Percentiles rank a stretch among this genome's conserved stretches.
Evolutionary conservation across 2,113 vertebrate genomes (phyloP).

Genomic region (Bothrops jararaca): DNA sequence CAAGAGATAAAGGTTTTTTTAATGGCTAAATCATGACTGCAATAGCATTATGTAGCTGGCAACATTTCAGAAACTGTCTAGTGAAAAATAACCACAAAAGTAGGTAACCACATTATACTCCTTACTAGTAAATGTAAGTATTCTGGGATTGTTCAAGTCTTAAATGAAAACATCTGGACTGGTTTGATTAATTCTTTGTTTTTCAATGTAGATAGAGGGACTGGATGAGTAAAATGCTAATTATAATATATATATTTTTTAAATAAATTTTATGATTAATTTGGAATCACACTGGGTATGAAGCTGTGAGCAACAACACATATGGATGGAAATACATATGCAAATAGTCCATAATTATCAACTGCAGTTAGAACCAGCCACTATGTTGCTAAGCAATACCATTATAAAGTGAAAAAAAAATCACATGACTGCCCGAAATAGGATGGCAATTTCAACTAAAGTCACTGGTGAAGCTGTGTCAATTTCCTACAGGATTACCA

Average conservation of each 20-base stretch:
- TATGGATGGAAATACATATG: background rate
- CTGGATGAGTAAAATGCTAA: background rate
- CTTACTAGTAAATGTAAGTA: background rate
- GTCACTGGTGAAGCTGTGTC: background rate
- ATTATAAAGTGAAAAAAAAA: background rate
- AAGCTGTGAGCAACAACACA: background rate
- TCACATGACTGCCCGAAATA: background rate
- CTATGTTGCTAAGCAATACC: background rate
- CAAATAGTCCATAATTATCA: background rate
- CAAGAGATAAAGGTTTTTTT: background rate
- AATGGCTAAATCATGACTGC: background rate
- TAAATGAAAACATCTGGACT: background rate
- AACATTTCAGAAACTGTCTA: background rate
- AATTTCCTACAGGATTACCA: background rate
- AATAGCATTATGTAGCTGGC: background rate
- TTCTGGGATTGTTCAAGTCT: background rate
- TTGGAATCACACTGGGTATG: background rate
- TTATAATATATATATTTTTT: background rate
- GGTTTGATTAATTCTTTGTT: background rate
- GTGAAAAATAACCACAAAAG: background rate
- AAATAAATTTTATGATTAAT: background rate
- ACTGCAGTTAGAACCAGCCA: background rate
- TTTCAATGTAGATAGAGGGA: background rate
- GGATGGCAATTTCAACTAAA: background rate
- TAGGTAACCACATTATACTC: background rate